phyloP scores from a whole-genome alignment of 2,797 vertebrate species.

The Hydrophis major region DNA sequence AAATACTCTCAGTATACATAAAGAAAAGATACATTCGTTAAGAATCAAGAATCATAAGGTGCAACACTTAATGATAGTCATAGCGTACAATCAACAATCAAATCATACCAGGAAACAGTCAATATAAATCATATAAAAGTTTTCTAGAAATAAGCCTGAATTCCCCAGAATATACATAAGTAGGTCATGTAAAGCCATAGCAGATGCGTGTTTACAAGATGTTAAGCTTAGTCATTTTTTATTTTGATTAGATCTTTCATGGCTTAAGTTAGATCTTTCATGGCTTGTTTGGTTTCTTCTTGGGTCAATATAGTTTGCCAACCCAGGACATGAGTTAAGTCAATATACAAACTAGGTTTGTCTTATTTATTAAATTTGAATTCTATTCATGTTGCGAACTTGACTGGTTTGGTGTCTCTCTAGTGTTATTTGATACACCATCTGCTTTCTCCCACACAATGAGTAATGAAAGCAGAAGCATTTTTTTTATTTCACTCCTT shows the following conservation, averaged over 20 bases:
- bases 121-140: too few relatives aligned
- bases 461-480: not conserved
- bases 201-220: not conserved
- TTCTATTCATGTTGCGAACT: not conserved
- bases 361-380: not conserved
- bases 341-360: not conserved
- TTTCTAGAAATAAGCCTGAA: not conserved
- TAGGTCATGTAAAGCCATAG: not conserved
- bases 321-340: not conserved
- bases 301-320: not conserved
- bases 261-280: not conserved
- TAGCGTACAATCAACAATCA: too few relatives aligned
- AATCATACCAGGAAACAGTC: too few relatives aligned
- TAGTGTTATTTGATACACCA: not conserved
- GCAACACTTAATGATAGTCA: too few relatives aligned
- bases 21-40: too few relatives aligned
- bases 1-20: too few relatives aligned
- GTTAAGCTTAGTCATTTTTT: not conserved
- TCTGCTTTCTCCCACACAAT: not conserved
- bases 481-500: not conserved
- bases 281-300: not conserved
- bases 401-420: not conserved
- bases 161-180: not conserved
- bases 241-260: not conserved
- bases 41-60: too few relatives aligned